These are phyloP conservation scores for Parthenolecanium corni DNA, from an alignment of 2,888 invertebrate genomes.

Conservation along the genomic window DNA sequence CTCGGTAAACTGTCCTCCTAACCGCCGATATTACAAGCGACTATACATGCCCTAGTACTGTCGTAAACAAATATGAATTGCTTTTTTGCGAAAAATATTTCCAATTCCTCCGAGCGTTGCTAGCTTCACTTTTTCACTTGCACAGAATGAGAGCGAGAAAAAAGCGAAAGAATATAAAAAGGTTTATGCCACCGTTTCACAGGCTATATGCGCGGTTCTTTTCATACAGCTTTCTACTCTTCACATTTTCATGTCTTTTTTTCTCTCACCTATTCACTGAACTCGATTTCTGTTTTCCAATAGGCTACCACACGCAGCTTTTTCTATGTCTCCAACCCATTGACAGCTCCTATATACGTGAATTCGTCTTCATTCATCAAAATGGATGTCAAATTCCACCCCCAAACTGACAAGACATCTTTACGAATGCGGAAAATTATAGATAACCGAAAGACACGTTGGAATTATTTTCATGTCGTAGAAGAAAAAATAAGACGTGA, in stretches of 20 bases:
- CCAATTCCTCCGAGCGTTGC: no score
- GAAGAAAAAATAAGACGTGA: no score
- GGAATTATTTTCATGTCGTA: no score
- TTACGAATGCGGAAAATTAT: not conserved
- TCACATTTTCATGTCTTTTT: not conserved
- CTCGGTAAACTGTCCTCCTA: no score
- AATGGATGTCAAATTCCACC: not conserved
- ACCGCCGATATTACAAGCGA: no score
- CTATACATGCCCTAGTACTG: not conserved
- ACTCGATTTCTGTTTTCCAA: not conserved
- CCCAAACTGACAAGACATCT: not conserved
- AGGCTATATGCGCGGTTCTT: no score
- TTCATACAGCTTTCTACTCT: no score
- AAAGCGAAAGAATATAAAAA: no score
- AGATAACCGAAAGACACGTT: not conserved
- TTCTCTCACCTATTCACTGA: not conserved
- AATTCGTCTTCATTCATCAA: constrained; percentile 2
- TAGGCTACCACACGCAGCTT: not conserved
- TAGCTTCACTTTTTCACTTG: no score
- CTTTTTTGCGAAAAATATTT: not conserved
- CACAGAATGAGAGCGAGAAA: no score
- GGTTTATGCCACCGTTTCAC: no score
- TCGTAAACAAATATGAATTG: not conserved
- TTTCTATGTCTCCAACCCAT: not conserved
- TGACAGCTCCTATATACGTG: not conserved